Conservation (phyloP, 2,797 vertebrate species). For the Melanotaenia maccullochi region DNA sequence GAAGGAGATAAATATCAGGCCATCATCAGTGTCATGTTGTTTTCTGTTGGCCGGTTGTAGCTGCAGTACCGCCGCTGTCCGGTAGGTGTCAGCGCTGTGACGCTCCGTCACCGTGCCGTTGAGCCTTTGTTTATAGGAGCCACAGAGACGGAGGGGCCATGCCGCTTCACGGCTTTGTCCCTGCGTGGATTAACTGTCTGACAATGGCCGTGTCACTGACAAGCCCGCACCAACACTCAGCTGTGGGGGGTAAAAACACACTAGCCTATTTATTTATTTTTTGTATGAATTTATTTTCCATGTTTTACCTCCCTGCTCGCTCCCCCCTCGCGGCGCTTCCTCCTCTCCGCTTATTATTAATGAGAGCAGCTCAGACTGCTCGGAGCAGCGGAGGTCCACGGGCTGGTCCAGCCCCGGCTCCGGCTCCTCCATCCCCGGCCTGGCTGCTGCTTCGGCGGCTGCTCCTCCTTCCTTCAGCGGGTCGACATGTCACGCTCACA, state of each 20-base stretch:
- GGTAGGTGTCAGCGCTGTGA: constrained; percentile 50
- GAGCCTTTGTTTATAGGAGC: constrained; percentile 89
- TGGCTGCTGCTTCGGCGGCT: constrained; percentile 36
- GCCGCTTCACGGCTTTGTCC: constrained; percentile 82
- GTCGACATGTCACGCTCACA: constrained; percentile 58
- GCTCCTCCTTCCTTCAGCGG: constrained; percentile 58
- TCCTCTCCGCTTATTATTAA: constrained; percentile 84
- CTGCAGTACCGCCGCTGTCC: constrained; percentile 27
- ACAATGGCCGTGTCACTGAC: constrained; percentile 73
- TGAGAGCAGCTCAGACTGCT: constrained; percentile 81
- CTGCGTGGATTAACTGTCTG: constrained; percentile 76
- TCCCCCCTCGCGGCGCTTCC: constrained; percentile 72
- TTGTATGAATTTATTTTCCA: background rate
- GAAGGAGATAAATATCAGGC: too few species aligned
- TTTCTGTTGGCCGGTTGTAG: too few species aligned
- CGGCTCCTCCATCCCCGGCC: constrained; percentile 80
- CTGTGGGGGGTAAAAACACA: constrained; percentile 46
- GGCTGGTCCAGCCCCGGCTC: constrained; percentile 67
- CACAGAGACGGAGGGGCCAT: constrained; percentile 85
- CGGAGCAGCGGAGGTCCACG: constrained; percentile 74
- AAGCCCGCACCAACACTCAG: constrained; percentile 48
- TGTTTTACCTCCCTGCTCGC: constrained; percentile 80
- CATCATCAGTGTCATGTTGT: too few species aligned
- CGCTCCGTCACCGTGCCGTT: constrained; percentile 72
- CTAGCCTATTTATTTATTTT: constrained; percentile 6